These are phyloP conservation scores for Carposina sasakii DNA, from an alignment of 1,140 invertebrate genomes.

Conservation along the genomic window DNA sequence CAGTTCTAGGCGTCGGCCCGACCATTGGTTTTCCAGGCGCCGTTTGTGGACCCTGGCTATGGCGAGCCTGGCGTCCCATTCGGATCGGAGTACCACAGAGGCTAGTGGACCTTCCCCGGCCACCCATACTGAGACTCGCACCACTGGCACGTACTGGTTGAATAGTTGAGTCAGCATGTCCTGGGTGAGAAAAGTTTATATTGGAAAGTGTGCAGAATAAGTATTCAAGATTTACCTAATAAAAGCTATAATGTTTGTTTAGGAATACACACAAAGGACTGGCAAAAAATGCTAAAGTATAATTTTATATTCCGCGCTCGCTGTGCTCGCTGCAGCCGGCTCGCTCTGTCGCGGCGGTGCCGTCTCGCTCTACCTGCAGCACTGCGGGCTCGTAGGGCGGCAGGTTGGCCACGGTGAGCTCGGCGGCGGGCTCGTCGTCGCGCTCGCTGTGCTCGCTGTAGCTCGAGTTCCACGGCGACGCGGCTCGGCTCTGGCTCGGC, in stretches of 20 bases:
- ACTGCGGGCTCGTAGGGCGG: conserved; percentile 52
- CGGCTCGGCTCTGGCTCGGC: conserved; percentile 34
- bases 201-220: too few relatives aligned
- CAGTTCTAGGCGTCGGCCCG: conserved; percentile 84
- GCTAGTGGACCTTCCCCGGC: conserved; percentile 56
- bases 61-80: conserved; percentile 79
- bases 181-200: conserved; percentile 29
- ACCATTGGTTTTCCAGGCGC: conserved; percentile 76
- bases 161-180: conserved; percentile 56
- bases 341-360: too few relatives aligned
- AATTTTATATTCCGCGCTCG: too few relatives aligned
- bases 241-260: too few relatives aligned
- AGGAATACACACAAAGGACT: too few relatives aligned
- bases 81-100: conserved; percentile 49
- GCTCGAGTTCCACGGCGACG: conserved; percentile 62
- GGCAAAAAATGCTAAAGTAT: too few relatives aligned
- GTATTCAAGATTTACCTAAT: too few relatives aligned
- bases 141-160: conserved; percentile 48
- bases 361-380: conserved; percentile 43
- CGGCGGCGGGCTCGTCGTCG: conserved; percentile 37
- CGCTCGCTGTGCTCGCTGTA: conserved; percentile 59
- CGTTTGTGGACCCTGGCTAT: conserved; percentile 87
- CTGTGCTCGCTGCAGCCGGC: too few relatives aligned
- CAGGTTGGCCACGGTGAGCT: conserved; percentile 64
- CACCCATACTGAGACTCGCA: conserved; percentile 52